Evolutionary conservation across 2,888 invertebrate species (phyloP).

Genomic region (Eupelmus urozonus): DNA sequence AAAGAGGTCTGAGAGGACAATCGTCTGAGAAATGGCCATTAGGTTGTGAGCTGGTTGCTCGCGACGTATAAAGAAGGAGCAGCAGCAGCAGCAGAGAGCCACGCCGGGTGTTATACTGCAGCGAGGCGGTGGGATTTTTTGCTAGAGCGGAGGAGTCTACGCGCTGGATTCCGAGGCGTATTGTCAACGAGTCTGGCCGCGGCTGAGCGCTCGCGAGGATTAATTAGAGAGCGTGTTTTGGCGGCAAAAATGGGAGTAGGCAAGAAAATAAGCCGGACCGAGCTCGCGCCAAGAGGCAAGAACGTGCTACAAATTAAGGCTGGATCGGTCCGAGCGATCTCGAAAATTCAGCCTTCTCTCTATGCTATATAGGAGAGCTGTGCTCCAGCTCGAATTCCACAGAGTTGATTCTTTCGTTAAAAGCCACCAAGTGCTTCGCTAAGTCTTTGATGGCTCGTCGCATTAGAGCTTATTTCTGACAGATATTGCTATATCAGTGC

Average conservation of each 20-base stretch:
- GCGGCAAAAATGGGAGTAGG: constrained; percentile 70
- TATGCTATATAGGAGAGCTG: constrained; percentile 11
- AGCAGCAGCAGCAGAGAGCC: not conserved
- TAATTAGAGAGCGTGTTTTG: constrained; percentile 75
- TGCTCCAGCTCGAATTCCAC: constrained; percentile 33
- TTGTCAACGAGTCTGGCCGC: not conserved
- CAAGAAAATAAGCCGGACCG: constrained; percentile 20
- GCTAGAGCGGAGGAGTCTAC: not conserved
- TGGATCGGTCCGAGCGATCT: constrained; percentile 71
- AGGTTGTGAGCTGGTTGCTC: constrained; percentile 13
- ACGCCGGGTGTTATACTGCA: constrained; percentile 25
- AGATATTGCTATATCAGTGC: too few relatives aligned
- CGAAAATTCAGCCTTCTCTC: too few relatives aligned
- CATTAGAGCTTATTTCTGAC: constrained; percentile 27
- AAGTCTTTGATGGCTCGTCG: not conserved
- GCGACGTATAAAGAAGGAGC: constrained; percentile 5
- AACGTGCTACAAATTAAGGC: constrained; percentile 77
- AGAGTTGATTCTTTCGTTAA: constrained; percentile 2
- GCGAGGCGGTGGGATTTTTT: not conserved
- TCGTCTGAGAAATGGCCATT: constrained; percentile 31
- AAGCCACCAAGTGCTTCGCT: too few relatives aligned
- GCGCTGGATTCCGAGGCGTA: too few relatives aligned
- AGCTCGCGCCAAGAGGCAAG: constrained; percentile 63
- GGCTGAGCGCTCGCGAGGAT: constrained; percentile 61
- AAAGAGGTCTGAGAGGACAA: not conserved